Base-by-base conservation (phyloP, 2,113 vertebrate species). In the Psammodynastes pulverulentus region DNA sequence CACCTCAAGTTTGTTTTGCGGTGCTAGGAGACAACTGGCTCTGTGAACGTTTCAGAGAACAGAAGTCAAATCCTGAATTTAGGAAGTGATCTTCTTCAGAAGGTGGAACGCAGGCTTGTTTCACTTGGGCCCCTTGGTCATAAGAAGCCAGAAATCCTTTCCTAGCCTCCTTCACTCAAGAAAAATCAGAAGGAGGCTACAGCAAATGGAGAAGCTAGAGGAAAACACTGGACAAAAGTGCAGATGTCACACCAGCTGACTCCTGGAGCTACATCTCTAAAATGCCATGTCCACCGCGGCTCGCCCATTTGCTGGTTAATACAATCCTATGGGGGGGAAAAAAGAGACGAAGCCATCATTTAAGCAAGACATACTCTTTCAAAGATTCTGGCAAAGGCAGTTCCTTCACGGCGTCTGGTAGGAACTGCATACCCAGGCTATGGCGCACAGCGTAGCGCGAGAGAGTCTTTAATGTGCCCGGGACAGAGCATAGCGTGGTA, bases 351-450 rank as follows among this genome's bases (percentile, higher is more conserved):
- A 17, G 9, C 1, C 1, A 86, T 97, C 98, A 98, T 91, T 98
- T 97, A 51, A 99, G 98, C 92, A 99, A 95, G 51, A 99, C 91
- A 91, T 99, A 99, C 1, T 99, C 98, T 97, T 99, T 98, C 94
- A 99, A 96, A 19, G 98, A 98, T 87, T 98, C 97, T 3, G 99
- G 99, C 96, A 99, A 94, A 1, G 98, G 99, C 67, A 99, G 98
- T 93, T 98, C 97, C 96, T 98, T 98, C 91, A 99, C 99, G 0
- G 98, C 99, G 15, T 98, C 97, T 0, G 99, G 98, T 26, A 99
- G 97, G 94, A 98, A 99, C 91, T 97, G 98, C 43, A 98, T 97
- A 0, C 99, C 99, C 0, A 99, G 97, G 95, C 98, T 98, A 79
- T 96, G 97, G 39, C 99, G 98, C 10, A 99, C 98, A 0, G 98